Conservation (phyloP, 2,888 invertebrate species). For the Cryptocephalus primarius region DNA sequence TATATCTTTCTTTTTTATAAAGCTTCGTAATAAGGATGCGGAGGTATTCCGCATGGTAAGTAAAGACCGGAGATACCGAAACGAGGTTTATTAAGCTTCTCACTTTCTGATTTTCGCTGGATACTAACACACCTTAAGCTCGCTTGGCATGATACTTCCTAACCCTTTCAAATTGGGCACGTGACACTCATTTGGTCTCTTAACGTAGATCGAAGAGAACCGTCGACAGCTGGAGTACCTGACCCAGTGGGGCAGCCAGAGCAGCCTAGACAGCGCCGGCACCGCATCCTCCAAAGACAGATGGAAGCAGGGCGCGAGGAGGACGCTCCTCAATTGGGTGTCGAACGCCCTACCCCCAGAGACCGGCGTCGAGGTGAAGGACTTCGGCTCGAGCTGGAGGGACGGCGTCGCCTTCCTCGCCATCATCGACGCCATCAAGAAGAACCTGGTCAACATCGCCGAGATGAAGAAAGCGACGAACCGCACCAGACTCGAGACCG, state of each 20-base stretch:
- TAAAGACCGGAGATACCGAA: slow-evolving; percentile 5
- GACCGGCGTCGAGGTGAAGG: slow-evolving; percentile 77
- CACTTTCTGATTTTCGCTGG: too few species aligned
- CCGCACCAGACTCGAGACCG: slow-evolving; percentile 75
- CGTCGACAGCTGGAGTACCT: slow-evolving; percentile 79
- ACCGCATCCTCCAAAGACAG: slow-evolving; percentile 58
- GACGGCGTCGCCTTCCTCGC: slow-evolving; percentile 93
- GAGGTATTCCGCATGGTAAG: slow-evolving; percentile 29
- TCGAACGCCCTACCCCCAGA: slow-evolving; percentile 85
- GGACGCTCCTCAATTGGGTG: slow-evolving; percentile 89
- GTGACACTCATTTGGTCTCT: background rate
- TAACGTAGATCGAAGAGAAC: slow-evolving; percentile 91
- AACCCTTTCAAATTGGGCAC: too few species aligned
- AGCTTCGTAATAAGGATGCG: slow-evolving; percentile 37
- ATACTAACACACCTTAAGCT: too few species aligned
- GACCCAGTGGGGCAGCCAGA: slow-evolving; percentile 70
- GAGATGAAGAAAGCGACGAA: slow-evolving; percentile 70
- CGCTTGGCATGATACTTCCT: too few species aligned
- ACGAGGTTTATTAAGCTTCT: background rate
- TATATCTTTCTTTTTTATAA: slow-evolving; percentile 18
- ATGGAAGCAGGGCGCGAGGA: slow-evolving; percentile 84
- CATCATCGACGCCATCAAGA: slow-evolving; percentile 88
- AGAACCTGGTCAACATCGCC: slow-evolving; percentile 81
- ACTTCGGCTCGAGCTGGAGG: slow-evolving; percentile 93
- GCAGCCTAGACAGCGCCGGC: slow-evolving; percentile 74